phyloP scores from a whole-genome alignment of 2,797 vertebrate genomes.

The Mareca penelope region DNA sequence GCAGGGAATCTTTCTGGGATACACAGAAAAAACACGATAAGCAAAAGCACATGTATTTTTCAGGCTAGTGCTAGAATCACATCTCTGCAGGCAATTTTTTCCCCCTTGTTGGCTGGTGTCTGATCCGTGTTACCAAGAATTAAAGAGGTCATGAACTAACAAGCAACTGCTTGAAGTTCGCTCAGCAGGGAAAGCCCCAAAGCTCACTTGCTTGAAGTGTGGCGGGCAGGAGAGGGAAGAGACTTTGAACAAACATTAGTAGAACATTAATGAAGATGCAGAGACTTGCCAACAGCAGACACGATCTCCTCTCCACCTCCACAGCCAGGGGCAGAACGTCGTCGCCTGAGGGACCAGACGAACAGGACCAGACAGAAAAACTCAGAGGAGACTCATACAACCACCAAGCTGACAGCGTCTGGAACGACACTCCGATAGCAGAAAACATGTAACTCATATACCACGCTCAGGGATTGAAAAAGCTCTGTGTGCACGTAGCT shows the following conservation, averaged over 20 bases:
- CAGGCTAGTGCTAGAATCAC: neutral
- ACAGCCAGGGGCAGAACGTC: neutral
- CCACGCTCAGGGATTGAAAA: neutral
- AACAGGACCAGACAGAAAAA: neutral
- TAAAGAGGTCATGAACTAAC: neutral
- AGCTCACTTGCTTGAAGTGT: neutral
- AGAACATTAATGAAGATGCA: neutral
- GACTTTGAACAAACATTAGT: neutral
- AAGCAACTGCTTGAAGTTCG: neutral
- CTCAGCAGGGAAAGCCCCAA: neutral
- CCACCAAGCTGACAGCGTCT: fast-evolving
- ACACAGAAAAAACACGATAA: neutral
- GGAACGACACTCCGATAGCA: neutral
- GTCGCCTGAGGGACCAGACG: neutral
- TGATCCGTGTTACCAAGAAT: neutral
- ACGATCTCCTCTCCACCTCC: neutral
- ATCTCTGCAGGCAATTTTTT: neutral
- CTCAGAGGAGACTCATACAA: neutral
- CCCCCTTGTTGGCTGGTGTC: neutral
- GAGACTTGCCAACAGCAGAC: neutral
- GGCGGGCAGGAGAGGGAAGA: neutral
- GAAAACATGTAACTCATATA: fast-evolving
- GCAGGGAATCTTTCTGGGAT: neutral
- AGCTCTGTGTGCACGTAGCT: neutral
- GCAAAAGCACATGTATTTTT: neutral